These are phyloP conservation scores for Synanthedon vespiformis DNA, from an alignment of 2,888 invertebrate species.

Conservation along the genomic window DNA sequence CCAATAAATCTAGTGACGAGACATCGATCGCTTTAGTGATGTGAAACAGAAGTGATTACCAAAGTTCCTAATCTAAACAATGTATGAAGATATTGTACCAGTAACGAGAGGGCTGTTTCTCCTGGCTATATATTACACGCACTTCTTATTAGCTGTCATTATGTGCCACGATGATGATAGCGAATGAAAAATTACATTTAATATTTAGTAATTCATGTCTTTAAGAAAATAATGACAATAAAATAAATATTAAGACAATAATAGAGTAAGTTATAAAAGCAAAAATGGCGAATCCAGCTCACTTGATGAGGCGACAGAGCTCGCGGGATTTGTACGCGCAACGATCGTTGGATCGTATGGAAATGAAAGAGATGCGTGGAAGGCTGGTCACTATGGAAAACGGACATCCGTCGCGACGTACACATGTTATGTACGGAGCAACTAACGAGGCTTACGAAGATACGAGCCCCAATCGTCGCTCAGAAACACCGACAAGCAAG, in stretches of 20 bases:
- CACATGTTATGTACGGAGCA: conserved; percentile 81
- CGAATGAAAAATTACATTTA: conserved; percentile 26
- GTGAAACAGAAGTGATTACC: conserved; percentile 6
- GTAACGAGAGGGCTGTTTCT: conserved; percentile 18
- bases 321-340: conserved; percentile 86
- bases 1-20: conserved; percentile 12
- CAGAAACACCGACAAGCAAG: conserved; percentile 69
- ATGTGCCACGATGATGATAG: conserved; percentile 54
- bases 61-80: conserved; percentile 27
- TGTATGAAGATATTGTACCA: conserved; percentile 16
- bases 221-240: conserved; percentile 18
- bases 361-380: conserved; percentile 87
- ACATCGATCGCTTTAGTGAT: conserved; percentile 6
- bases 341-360: conserved; percentile 85
- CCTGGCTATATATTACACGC: conserved; percentile 13
- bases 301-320: conserved; percentile 88
- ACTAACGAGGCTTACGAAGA: conserved; percentile 85
- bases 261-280: conserved; percentile 4
- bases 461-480: conserved; percentile 52
- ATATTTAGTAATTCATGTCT: conserved; percentile 1
- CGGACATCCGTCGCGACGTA: conserved; percentile 58
- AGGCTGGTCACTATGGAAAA: conserved; percentile 81
- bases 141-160: conserved; percentile 37
- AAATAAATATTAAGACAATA: conserved; percentile 13
- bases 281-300: conserved; percentile 90